Evolutionary conservation across 2,888 invertebrate species (phyloP).

Genomic region (Lepidochrysops patricia): DNA sequence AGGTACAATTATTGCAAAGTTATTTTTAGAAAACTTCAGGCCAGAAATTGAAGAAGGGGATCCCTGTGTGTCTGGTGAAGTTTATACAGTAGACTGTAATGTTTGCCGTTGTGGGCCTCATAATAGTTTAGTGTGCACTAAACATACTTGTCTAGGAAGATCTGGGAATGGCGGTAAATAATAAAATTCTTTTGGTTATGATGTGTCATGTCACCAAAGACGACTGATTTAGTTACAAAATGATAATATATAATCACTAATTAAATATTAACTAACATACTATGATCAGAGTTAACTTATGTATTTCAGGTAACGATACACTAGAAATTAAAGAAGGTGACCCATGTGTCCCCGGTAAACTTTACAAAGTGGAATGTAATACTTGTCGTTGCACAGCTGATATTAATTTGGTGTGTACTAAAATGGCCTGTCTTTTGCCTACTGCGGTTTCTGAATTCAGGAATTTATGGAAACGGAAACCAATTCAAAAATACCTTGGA

Average conservation of each 20-base stretch:
- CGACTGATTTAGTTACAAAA: too few species aligned
- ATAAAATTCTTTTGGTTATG: too few species aligned
- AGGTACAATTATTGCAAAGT: too few species aligned
- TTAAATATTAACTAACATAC: too few species aligned
- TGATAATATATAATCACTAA: too few species aligned
- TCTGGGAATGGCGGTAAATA: neutral
- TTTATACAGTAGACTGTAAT: neutral
- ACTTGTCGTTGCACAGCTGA: constrained; percentile 40
- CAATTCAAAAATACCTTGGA: neutral
- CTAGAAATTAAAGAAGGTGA: constrained; percentile 40
- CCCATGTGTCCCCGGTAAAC: constrained; percentile 35
- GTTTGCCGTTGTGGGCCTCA: neutral
- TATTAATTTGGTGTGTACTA: constrained; percentile 47
- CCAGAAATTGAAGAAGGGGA: neutral
- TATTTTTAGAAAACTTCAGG: neutral
- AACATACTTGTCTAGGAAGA: neutral
- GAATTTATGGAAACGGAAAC: neutral
- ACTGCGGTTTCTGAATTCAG: neutral
- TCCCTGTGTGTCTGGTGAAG: neutral
- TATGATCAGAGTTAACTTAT: too few species aligned
- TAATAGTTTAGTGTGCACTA: neutral
- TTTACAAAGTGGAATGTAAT: constrained; percentile 49
- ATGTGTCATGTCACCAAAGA: too few species aligned
- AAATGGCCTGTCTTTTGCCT: constrained; percentile 43
- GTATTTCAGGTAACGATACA: constrained; percentile 30